A percentile compares a stretch with the other conserved stretches of the same genome.
Conservation (phyloP, 2,113 vertebrate genomes). For the Leptodactylus fuscus region DNA sequence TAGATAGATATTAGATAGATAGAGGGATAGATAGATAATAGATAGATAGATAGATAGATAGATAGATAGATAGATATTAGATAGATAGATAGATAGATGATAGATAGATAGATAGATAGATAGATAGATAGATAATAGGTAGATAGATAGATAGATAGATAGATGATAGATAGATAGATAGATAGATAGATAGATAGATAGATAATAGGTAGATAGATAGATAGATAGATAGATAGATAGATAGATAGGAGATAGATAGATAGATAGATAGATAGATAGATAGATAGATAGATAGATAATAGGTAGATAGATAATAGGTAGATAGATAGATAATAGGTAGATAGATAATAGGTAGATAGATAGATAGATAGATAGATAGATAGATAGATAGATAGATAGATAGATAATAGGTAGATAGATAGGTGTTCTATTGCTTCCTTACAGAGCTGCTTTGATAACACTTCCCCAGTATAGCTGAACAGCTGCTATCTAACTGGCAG, state of each 20-base stretch:
- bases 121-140: too few relatives aligned
- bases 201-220: background rate
- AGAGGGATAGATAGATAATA: too few relatives aligned
- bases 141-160: too few relatives aligned
- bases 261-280: conserved; percentile 12
- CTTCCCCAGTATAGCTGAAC: conserved; percentile 20
- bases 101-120: too few relatives aligned
- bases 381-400: background rate
- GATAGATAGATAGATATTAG: too few relatives aligned
- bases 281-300: background rate
- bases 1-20: too few relatives aligned
- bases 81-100: too few relatives aligned
- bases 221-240: background rate
- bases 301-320: background rate
- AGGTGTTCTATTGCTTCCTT: background rate
- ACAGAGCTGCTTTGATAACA: conserved; percentile 27
- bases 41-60: too few relatives aligned
- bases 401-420: too few relatives aligned
- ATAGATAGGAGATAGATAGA: background rate
- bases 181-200: background rate
- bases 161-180: too few relatives aligned
- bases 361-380: background rate
- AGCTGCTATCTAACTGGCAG: conserved; percentile 56
- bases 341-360: too few relatives aligned
- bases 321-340: background rate